Base-by-base conservation (phyloP, 2,888 invertebrate genomes). In the Temnothorax ravouxi region DNA sequence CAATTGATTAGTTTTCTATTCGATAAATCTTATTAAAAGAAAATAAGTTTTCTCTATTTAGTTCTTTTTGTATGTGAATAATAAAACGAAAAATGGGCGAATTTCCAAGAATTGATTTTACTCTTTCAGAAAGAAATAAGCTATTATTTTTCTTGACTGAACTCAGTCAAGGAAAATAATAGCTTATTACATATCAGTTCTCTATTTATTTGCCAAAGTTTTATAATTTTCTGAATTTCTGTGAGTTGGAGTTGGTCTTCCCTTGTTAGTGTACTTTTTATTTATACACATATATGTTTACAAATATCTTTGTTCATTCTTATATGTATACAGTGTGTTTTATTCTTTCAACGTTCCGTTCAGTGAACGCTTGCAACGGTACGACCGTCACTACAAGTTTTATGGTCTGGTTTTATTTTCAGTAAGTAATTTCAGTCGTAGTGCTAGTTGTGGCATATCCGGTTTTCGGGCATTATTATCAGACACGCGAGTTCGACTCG, bases 391-490 rank as follows among this genome's bases (percentile, higher is more conserved):
- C 9, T 34, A 44, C 13, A 44, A 74, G 47, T 75, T 62, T 75
- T 75, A 75, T n/a, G 29, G 59, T 62, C 34, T 41, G 21, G 18
- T 66, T 66, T 64, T 64, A 50, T 76, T 47, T 62, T 21, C 13
- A 21, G 18, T 41, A 38, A 54, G 38, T 34, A 34, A 34, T 34
- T 34, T 34, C 34, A 34, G 34, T n/a, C 8, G 38, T 25, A 25
- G 50, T 41, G 25, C 67, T 54, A 52, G 38, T 67, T 52, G n/a
- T 13, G 41, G 1, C 21, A 34, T 41, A 74, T 74, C 29, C 66
- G 25, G 41, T 25, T 77, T 56, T 54, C 21, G 29, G 15, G 18
- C 1, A 69, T 77, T 66, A 69, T 77, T 41, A 66, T 67, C 25
- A 34, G 38, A 2, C 41, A 52, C 41, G 29, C 41, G 13, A 77